Percentiles rank a stretch among this genome's conserved stretches.
Evolutionary conservation across 2,113 vertebrate species (phyloP).

Genomic region (Hepsetus odoe): DNA sequence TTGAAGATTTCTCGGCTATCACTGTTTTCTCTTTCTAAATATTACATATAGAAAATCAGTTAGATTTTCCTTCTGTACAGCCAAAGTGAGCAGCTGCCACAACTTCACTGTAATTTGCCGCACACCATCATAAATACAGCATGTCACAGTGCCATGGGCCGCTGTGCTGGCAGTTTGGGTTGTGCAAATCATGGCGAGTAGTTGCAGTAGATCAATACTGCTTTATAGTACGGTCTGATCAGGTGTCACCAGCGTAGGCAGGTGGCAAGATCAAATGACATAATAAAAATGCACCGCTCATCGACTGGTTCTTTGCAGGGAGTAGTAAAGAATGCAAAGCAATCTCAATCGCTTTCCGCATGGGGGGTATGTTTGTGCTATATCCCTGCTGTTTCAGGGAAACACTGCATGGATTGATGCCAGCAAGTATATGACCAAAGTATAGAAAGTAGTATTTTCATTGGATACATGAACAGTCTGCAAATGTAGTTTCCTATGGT

Average conservation of each 20-base stretch:
- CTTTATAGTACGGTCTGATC: conserved; percentile 67
- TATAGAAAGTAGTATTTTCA: too few species aligned
- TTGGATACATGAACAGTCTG: too few species aligned
- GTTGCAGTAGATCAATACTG: conserved; percentile 58
- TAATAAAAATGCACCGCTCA: conserved; percentile 68
- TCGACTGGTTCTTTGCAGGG: conserved; percentile 60
- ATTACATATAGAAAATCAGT: not conserved
- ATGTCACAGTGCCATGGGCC: not conserved
- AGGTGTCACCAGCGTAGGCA: conserved; percentile 63
- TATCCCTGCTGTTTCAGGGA: not conserved
- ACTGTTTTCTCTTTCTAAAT: not conserved
- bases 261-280: conserved; percentile 73
- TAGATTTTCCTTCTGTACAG: conserved; percentile 28
- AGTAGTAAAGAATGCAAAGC: conserved; percentile 60
- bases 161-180: conserved; percentile 19
- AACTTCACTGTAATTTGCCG: not conserved
- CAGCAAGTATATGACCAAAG: not conserved
- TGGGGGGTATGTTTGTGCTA: not conserved
- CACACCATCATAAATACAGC: conserved; percentile 2
- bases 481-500: not conserved
- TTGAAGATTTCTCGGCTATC: not conserved
- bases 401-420: not conserved
- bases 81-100: conserved; percentile 40
- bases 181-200: conserved; percentile 49
- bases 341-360: not conserved